Evolutionary conservation across 2,797 vertebrate species (phyloP), one percentile per base, ranked within the genome.

Genomic region (Aeoliscus strigatus): DNA sequence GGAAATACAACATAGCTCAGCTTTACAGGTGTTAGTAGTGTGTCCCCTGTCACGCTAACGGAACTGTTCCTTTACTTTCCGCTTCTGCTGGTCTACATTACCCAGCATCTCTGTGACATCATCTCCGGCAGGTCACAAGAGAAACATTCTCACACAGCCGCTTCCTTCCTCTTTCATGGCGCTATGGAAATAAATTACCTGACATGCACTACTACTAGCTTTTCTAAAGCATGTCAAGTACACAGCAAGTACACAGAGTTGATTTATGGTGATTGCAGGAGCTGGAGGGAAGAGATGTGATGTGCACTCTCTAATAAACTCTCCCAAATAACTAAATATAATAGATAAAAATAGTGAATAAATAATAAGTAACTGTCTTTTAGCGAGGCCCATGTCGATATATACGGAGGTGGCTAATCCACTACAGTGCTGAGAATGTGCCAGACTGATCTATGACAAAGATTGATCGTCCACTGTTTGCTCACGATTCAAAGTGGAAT

Each of bases 371-470:
- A n/a, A n/a, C 10, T 9, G 28, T 21, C 44, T 16, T 12, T n/a
- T 31, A 16, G 4, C 27, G 16, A 41, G 21, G n/a, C 32, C 11
- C 12, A 8, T 12, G 5, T 5, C 29, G 55, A 47, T 50, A 27
- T 51, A 47, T 36, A 64, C n/a, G 27, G 28, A 9, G 16, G 23
- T 25, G 3, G 8, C 29, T 50, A 32, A 68, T 39, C 52, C 37
- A 3, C 18, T 24, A 39, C 16, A 43, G 6, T 10, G 13, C 8
- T 16, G 12, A 33, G 13, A 28, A 55, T 27, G 50, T 24, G 34
- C 14, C 53, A 13, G 33, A 28, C 33, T 34, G 5, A 26, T 26
- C 33, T 30, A 14, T 37, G 42, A 59, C 38, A 27, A 21, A 51
- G 47, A 45, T 4, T 10, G 13, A 50, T 35, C 11, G 38, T 14